Percentiles rank a stretch among this genome's conserved stretches.
Evolutionary conservation across 2,888 invertebrate species (phyloP).

Genomic region (Leucoptera coffeella): DNA sequence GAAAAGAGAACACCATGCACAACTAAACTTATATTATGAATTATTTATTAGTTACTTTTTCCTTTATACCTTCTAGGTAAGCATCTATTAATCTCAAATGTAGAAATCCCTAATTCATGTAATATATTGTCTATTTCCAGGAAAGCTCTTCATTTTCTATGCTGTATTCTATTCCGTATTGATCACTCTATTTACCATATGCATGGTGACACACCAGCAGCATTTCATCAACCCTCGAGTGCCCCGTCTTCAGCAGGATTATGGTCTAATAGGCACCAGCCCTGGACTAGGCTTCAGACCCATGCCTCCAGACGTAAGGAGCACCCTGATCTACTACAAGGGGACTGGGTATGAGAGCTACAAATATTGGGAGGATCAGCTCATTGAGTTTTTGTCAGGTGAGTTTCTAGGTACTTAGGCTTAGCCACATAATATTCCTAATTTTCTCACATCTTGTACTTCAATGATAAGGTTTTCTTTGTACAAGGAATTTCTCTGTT

Average conservation of each 20-base stretch:
- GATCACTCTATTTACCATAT: slow-evolving; percentile 81
- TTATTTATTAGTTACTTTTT: no score
- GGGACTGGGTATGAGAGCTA: slow-evolving; percentile 71
- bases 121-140: no score
- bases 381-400: slow-evolving; percentile 77
- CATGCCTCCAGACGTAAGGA: slow-evolving; percentile 84
- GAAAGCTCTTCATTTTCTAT: slow-evolving; percentile 90
- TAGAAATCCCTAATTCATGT: no score
- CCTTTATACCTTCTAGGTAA: no score
- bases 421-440: no score
- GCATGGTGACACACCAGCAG: slow-evolving; percentile 88
- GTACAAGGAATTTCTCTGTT: no score
- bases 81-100: no score
- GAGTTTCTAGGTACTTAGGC: no score
- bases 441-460: no score
- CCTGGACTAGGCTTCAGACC: slow-evolving; percentile 96
- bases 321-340: slow-evolving; percentile 93
- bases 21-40: no score
- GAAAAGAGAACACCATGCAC: no score
- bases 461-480: no score
- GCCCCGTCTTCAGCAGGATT: slow-evolving; percentile 78
- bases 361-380: slow-evolving; percentile 71
- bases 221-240: slow-evolving; percentile 82
- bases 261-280: slow-evolving; percentile 85
- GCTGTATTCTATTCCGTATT: slow-evolving; percentile 84